These are phyloP conservation scores for Acanthopagrus latus DNA, from an alignment of 2,797 vertebrate genomes.

Conservation along the genomic window DNA sequence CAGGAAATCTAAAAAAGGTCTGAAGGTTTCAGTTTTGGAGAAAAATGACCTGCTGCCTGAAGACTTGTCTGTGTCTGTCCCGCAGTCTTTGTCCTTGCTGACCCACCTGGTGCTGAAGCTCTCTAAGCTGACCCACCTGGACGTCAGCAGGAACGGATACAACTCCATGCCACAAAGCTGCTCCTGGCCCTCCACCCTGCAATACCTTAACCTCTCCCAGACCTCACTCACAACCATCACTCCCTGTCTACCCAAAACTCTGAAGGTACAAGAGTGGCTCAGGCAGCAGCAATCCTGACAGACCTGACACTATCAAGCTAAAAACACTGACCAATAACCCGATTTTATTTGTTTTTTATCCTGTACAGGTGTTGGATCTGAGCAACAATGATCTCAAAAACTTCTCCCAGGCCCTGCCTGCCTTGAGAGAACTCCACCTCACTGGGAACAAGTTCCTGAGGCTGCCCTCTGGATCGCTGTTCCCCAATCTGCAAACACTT, in stretches of 20 bases:
- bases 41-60: background rate
- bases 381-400: slow-evolving; percentile 62
- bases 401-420: slow-evolving; percentile 52
- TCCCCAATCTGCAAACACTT: slow-evolving; percentile 64
- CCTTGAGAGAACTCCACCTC: slow-evolving; percentile 70
- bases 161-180: slow-evolving; percentile 67
- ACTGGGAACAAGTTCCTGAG: slow-evolving; percentile 72
- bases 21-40: background rate
- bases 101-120: too few species aligned
- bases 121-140: slow-evolving; percentile 53
- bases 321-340: too few species aligned
- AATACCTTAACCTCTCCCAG: slow-evolving; percentile 72
- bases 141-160: slow-evolving; percentile 68
- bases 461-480: slow-evolving; percentile 54
- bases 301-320: background rate
- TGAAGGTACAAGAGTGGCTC: slow-evolving; percentile 58
- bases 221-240: slow-evolving; percentile 55
- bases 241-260: slow-evolving; percentile 56
- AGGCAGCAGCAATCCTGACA: too few species aligned
- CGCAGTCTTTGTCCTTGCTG: slow-evolving; percentile 61
- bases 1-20: background rate
- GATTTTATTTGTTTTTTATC: background rate
- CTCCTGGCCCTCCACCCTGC: slow-evolving; percentile 69
- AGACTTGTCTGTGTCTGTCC: background rate
- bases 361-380: slow-evolving; percentile 69